Evolutionary conservation across 2,888 invertebrate species (phyloP).

Genomic region (Thera obeliscata): DNA sequence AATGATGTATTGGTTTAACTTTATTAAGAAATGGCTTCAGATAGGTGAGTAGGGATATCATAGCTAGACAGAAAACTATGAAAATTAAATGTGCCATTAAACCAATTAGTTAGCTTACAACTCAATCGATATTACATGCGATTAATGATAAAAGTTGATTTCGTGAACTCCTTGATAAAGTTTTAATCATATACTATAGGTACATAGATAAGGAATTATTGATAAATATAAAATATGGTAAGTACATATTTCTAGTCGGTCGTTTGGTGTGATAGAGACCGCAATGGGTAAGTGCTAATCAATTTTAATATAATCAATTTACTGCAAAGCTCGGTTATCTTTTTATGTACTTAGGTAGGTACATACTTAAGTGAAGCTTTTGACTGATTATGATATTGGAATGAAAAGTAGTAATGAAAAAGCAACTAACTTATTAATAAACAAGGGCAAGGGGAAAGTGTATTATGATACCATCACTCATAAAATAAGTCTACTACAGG

Average conservation of each 20-base stretch:
- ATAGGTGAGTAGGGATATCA: not conserved
- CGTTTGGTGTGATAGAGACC: constrained; percentile 54
- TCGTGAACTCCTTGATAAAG: constrained; percentile 51
- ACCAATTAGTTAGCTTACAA: constrained; percentile 8
- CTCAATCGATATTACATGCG: constrained; percentile 18
- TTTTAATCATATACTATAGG: constrained; percentile 35
- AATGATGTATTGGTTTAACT: too few relatives aligned
- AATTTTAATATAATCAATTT: not conserved
- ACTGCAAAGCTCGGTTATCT: not conserved
- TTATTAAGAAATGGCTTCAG: not conserved
- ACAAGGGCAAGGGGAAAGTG: too few relatives aligned
- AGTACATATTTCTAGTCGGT: constrained; percentile 56
- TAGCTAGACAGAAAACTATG: not conserved
- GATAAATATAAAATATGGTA: constrained; percentile 63
- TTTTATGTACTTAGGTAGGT: too few relatives aligned
- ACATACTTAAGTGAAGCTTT: too few relatives aligned
- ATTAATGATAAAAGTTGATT: constrained; percentile 45
- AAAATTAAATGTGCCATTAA: not conserved
- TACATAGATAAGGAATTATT: constrained; percentile 55
- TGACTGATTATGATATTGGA: too few relatives aligned
- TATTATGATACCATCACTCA: too few relatives aligned
- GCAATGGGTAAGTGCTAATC: constrained; percentile 65
- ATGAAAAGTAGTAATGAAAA: too few relatives aligned
- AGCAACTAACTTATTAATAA: too few relatives aligned
- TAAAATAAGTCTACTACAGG: too few relatives aligned